These are phyloP conservation scores for Bostrychus sinensis DNA, from an alignment of 2,113 vertebrate genomes.

Conservation along the genomic window DNA sequence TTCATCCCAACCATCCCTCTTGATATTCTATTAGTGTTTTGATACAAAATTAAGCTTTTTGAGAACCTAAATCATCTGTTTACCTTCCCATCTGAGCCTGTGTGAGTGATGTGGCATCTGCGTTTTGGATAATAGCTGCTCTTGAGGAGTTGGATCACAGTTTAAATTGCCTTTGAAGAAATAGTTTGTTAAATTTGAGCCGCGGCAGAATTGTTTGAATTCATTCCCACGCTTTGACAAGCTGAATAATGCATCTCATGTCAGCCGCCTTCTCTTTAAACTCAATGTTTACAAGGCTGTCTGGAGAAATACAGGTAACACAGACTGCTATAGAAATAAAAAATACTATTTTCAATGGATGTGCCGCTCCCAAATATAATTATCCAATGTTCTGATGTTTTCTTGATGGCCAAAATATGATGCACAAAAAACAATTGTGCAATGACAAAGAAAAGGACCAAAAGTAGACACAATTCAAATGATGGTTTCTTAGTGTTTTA, in stretches of 20 bases:
- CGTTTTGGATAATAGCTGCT: constrained; percentile 1
- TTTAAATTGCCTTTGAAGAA: constrained; percentile 11
- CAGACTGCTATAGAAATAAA: background rate
- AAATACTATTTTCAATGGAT: background rate
- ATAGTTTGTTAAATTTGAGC: background rate
- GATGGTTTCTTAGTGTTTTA: too few species aligned
- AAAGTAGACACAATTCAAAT: too few species aligned
- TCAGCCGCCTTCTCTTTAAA: background rate
- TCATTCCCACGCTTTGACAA: background rate
- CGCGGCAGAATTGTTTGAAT: background rate
- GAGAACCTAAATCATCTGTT: background rate
- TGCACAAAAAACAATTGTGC: too few species aligned
- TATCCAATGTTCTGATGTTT: background rate
- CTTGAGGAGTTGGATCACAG: constrained; percentile 3
- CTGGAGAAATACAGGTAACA: background rate
- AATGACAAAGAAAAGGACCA: too few species aligned
- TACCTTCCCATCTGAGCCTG: background rate
- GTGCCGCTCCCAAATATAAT: background rate
- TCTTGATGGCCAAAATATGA: background rate
- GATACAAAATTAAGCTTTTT: background rate
- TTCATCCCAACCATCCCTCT: too few species aligned
- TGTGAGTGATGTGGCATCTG: background rate
- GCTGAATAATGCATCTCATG: constrained; percentile 4
- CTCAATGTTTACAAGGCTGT: background rate
- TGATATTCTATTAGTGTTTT: background rate